Base-by-base conservation (phyloP, 1,140 invertebrate genomes). In the Polypedilum vanderplanki region DNA sequence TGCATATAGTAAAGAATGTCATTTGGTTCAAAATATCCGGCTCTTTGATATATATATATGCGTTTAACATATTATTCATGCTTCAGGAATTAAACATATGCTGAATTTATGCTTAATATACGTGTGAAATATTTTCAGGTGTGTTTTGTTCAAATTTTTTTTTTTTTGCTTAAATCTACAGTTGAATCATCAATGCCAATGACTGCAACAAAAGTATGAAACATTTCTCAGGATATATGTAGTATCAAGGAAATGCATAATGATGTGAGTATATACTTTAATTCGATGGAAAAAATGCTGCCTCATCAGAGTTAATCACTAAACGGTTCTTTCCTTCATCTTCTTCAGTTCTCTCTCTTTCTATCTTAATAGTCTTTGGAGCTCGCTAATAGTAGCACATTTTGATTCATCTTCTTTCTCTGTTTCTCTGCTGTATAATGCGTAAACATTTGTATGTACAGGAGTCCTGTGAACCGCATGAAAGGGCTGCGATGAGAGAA, bases 71-170 rank as follows among this genome's bases (percentile, higher is more conserved):
- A 15, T 57, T 57, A n/a, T n/a, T 57, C 12, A 57, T 57, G 46
- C n/a, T 57, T 57, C 12, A 57, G 15, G 46, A 57, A 57, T 57
- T 8, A n/a, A 15, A 57, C 46, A 57, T 57, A n/a, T 57, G 46
- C n/a, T 57, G 46, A 57, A 12, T n/a, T n/a, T 57, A 57, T 46
- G 15, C n/a, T n/a, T 57, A n/a, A 57, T 57, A 7, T 70, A 18
- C 65, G 65, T 70, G 65, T 70, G 65, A 70, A 70, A 70, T 1
- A 70, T 18, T 20, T 17, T 70, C 65, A 70, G 65, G 65, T 70
- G 65, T 70, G 17, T 70, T 5, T 8, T 70, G 3, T 15, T 67
- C 20, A 8, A 17, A 18, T 67, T 67, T 67, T 2, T 67, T 70
- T 20, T 70, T 9, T 18, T 22, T 20, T 22, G 20, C 20, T n/a